phyloP scores from a whole-genome alignment of 2,113 vertebrate species.

The Dromas ardeola region DNA sequence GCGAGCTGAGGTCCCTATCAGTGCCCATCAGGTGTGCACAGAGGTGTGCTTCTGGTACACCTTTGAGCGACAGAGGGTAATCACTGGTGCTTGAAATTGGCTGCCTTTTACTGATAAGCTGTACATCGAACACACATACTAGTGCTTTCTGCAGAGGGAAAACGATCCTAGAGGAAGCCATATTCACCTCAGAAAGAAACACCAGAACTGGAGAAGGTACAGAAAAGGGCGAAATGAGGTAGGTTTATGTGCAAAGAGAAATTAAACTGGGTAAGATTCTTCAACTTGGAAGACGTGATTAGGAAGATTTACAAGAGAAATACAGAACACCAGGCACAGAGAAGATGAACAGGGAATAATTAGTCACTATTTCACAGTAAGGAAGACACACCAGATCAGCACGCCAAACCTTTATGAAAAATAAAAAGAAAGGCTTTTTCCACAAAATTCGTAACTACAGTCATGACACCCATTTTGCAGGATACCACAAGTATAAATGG shows the following conservation, averaged over 20 bases:
- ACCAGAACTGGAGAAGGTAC: background rate
- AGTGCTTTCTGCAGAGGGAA: background rate
- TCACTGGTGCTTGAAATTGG: background rate
- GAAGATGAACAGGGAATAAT: background rate
- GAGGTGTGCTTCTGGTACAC: background rate
- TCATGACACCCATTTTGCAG: background rate
- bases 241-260: background rate
- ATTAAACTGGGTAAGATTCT: background rate
- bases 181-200: background rate
- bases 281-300: background rate
- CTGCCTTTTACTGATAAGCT: background rate
- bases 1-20: background rate
- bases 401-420: background rate
- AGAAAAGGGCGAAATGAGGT: background rate
- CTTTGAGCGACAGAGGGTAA: background rate
- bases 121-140: background rate
- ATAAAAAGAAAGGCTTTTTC: background rate
- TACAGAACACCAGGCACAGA: background rate
- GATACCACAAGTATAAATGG: background rate
- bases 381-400: background rate
- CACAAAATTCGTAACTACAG: background rate
- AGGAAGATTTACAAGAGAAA: background rate
- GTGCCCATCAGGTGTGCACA: background rate
- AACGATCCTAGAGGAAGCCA: background rate
- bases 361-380: background rate